Percentiles rank a stretch among this genome's conserved stretches.
Evolutionary conservation across 2,113 vertebrate species (phyloP).

Genomic region (Tympanuchus pallidicinctus): DNA sequence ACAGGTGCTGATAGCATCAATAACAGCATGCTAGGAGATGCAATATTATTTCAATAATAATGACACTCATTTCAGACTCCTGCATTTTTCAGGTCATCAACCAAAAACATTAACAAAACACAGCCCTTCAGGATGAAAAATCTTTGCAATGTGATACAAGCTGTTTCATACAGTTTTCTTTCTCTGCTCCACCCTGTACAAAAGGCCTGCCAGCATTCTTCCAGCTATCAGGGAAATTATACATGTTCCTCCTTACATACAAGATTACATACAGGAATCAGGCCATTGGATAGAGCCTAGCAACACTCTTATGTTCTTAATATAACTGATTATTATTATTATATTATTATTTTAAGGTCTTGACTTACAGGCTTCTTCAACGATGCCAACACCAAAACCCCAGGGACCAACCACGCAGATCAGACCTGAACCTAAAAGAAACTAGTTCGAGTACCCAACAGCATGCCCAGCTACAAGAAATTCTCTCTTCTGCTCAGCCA

Average conservation of each 20-base stretch:
- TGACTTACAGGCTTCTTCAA: background rate
- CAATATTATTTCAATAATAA: slow-evolving; percentile 43
- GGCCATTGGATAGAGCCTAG: background rate
- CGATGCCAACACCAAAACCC: background rate
- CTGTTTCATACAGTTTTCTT: background rate
- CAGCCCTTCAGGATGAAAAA: slow-evolving; percentile 34
- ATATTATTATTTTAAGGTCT: background rate
- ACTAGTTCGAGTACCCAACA: background rate
- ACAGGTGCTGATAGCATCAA: slow-evolving; percentile 4
- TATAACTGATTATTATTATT: background rate
- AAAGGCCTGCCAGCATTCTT: background rate
- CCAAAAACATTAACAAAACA: slow-evolving; percentile 48
- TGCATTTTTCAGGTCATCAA: slow-evolving; percentile 59
- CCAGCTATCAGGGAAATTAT: background rate
- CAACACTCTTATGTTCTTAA: background rate
- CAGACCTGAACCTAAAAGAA: background rate
- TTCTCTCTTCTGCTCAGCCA: background rate
- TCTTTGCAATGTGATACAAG: background rate
- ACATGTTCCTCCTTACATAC: background rate
- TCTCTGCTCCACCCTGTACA: background rate
- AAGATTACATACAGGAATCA: background rate
- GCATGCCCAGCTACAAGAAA: background rate
- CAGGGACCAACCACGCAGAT: background rate
- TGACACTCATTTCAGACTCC: slow-evolving; percentile 1
- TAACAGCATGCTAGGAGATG: background rate